Base-by-base conservation (phyloP, 2,888 invertebrate genomes). In the Temnothorax unifasciatus region DNA sequence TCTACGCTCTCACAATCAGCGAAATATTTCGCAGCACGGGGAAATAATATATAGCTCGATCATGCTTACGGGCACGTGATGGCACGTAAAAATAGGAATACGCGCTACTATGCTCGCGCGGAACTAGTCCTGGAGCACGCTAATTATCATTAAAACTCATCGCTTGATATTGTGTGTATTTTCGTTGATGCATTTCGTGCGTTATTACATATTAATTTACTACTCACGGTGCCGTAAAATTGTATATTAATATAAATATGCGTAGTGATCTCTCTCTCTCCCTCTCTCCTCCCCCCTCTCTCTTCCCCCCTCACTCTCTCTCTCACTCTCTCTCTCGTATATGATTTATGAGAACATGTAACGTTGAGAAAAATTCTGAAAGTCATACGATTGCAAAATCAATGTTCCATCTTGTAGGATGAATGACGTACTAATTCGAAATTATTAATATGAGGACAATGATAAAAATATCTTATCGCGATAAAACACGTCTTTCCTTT, bases 391-490 rank as follows among this genome's bases (percentile, higher is more conserved):
- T 25, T 29, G 29, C 29, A 47, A 47, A 47, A 68, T 47, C 44
- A 25, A 47, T 9, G 11, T 34, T n/a, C 29, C 13, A 50, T n/a
- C 68, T 29, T 18, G 29, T 29, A n/a, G 11, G 4, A 68, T 29
- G 18, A 50, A 50, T 3, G 50, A 44, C 15, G 74, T 74, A 25
- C 3, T 59, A n/a, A 61, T 74, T 13, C 25, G 44, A 69, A 50
- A 69, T 69, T 11, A 25, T 68, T 68, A 47, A 50, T 44, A 47
- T 29, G 47, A 74, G 8, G n/a, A 57, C n/a, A 54, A 41, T 18
- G 57, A 73, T 57, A 73, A 25, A 44, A 74, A 29, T 59, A 57
- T 74, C 59, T 59, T 74, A 57, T 59, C 73, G 25, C 9, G 29
- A 74, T 59, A 74, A 74, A 61, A 44, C 21, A n/a, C n/a, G 18